phyloP scores from a whole-genome alignment of 1,140 invertebrate genomes.

The Drosophila tropicalis region DNA sequence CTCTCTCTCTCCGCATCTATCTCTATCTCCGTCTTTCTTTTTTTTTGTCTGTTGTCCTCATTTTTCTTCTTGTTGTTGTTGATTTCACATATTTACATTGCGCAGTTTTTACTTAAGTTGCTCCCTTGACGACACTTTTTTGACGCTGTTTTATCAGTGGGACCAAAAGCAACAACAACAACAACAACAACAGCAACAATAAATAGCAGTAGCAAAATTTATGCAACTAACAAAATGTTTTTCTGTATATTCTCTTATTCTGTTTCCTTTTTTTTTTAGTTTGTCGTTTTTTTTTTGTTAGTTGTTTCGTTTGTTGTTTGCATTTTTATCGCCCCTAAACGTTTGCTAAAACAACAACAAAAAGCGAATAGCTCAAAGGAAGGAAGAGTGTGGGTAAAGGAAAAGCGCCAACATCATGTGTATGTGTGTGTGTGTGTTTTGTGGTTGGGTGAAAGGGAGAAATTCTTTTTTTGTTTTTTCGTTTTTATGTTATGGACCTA shows the following conservation, averaged over 20 bases:
- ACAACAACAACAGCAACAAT: slow-evolving; percentile 31
- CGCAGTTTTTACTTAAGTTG: slow-evolving; percentile 63
- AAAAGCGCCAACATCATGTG: neutral
- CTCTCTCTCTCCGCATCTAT: slow-evolving; percentile 19
- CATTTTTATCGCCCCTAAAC: slow-evolving; percentile 70
- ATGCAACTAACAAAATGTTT: slow-evolving; percentile 79
- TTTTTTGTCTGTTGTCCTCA: neutral
- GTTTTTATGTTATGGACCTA: slow-evolving; percentile 22
- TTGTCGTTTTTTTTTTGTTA: slow-evolving; percentile 49
- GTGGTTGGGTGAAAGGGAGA: slow-evolving; percentile 32
- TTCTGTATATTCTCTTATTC: slow-evolving; percentile 22
- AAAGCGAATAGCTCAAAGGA: neutral
- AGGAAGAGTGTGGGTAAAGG: neutral
- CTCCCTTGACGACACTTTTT: slow-evolving; percentile 76
- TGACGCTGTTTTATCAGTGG: slow-evolving; percentile 66
- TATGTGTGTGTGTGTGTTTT: slow-evolving; percentile 12
- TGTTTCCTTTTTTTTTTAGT: slow-evolving; percentile 13
- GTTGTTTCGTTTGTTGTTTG: slow-evolving; percentile 23
- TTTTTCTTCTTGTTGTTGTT: neutral
- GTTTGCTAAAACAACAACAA: slow-evolving; percentile 36
- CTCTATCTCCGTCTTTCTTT: slow-evolving; percentile 7
- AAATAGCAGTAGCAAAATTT: slow-evolving; percentile 56
- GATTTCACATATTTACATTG: slow-evolving; percentile 40
- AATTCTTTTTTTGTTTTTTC: slow-evolving; percentile 19
- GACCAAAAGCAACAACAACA: slow-evolving; percentile 31